Conservation (phyloP, 2,797 vertebrate species). For the Neoniphon sammara region DNA sequence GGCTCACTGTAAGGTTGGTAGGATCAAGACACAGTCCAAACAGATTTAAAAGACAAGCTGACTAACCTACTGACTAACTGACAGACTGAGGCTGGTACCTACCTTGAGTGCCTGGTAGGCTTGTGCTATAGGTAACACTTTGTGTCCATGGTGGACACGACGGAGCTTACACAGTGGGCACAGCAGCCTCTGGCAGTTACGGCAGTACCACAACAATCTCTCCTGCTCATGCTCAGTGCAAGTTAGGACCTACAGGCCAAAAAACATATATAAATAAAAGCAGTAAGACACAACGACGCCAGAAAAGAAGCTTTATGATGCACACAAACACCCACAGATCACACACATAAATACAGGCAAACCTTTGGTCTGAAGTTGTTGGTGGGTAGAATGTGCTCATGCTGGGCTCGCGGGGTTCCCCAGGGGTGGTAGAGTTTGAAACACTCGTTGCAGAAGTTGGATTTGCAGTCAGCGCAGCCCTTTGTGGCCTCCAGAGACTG, state of each 20-base stretch:
- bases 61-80: not conserved
- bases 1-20: not conserved
- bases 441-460: conserved; percentile 98
- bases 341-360: conserved; percentile 26
- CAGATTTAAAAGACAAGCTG: not conserved
- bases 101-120: conserved; percentile 97
- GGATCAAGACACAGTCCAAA: not conserved
- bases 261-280: not conserved
- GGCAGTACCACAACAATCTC: conserved; percentile 93
- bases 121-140: conserved; percentile 90
- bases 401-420: conserved; percentile 96
- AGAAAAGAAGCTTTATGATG: not conserved
- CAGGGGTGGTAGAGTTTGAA: conserved; percentile 99
- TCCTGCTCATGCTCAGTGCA: conserved; percentile 96
- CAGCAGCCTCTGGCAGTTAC: conserved; percentile 91
- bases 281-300: not conserved
- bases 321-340: not conserved
- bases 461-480: conserved; percentile 94
- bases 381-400: conserved; percentile 94
- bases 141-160: conserved; percentile 92
- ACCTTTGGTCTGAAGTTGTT: conserved; percentile 97
- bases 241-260: conserved; percentile 85
- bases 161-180: conserved; percentile 93
- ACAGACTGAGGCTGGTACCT: not conserved
- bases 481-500: conserved; percentile 93